A percentile compares a stretch with the other conserved stretches of the same genome.
Evolutionary conservation across 2,888 invertebrate species (phyloP).

Genomic region (Bombyx huttoni): DNA sequence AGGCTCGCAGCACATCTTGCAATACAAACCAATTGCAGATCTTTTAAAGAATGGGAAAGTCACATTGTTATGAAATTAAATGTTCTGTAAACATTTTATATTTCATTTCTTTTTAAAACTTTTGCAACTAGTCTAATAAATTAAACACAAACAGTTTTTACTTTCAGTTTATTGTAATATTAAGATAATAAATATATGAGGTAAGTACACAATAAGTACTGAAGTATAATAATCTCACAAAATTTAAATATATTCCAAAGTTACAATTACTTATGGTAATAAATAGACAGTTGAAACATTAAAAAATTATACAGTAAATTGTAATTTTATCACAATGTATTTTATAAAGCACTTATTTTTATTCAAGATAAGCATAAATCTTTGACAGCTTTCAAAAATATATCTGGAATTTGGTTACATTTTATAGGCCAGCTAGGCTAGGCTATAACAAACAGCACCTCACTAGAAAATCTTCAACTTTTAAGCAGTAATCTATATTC

Average conservation of each 20-base stretch:
- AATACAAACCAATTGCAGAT: slow-evolving; percentile 81
- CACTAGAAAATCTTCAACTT: too few relatives aligned
- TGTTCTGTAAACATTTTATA: neutral
- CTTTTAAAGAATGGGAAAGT: slow-evolving; percentile 82
- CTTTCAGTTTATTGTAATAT: neutral
- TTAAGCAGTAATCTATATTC: too few relatives aligned
- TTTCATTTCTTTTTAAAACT: neutral
- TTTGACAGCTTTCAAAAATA: too few relatives aligned
- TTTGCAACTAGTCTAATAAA: too few relatives aligned
- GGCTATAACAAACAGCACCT: too few relatives aligned
- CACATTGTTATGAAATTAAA: slow-evolving; percentile 62
- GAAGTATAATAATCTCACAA: neutral
- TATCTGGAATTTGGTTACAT: too few relatives aligned
- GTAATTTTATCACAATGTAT: neutral
- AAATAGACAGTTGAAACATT: neutral
- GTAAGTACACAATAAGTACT: neutral
- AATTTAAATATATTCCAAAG: neutral
- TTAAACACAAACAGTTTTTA: neutral
- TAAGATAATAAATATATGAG: neutral
- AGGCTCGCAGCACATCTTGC: slow-evolving; percentile 85
- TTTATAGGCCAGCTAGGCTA: too few relatives aligned
- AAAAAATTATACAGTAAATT: neutral
- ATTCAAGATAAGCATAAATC: too few relatives aligned
- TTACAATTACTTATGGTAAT: neutral
- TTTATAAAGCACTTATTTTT: neutral